Evolutionary conservation across 1,140 invertebrate genomes (phyloP).

Genomic region (Drosophila melanogaster): Release_6_plus_ISO1_MT NT_037436.4:14201001-14201500

Average conservation of each 20-base stretch:
- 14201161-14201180: constrained; percentile 74
- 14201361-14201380: background rate
- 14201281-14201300: constrained; percentile 48
- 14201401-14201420: too few species aligned
- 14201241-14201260: constrained; percentile 24
- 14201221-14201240: constrained; percentile 17
- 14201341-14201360: constrained; percentile 45
- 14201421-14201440: too few species aligned
- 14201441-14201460: too few species aligned
- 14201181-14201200: constrained; percentile 43
- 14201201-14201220: constrained; percentile 29
- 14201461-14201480: too few species aligned
- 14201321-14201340: constrained; percentile 44
- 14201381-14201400: too few species aligned
- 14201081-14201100: constrained; percentile 57
- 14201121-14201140: constrained; percentile 61
- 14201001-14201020: constrained; percentile 26
- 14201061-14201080: constrained; percentile 2
- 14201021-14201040: constrained; percentile 80
- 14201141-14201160: constrained; percentile 51
- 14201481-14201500: too few species aligned
- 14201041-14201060: constrained; percentile 33
- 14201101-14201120: constrained; percentile 70
- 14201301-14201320: constrained; percentile 35
- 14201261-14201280: constrained; percentile 41